Conservation (phyloP, 1,140 invertebrate species). For the Idris sp. region DNA sequence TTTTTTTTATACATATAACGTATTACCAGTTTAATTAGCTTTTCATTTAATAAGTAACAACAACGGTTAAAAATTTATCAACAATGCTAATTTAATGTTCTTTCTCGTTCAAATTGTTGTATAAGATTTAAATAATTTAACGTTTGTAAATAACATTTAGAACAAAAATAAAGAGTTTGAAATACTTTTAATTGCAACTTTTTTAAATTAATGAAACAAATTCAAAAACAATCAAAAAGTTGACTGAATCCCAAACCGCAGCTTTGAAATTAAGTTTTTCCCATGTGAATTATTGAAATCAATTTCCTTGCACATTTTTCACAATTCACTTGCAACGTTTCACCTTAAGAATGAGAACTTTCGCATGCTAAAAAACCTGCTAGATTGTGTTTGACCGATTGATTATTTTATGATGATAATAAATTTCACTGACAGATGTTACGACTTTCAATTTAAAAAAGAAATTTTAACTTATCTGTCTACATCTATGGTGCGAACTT, state of each 20-base stretch:
- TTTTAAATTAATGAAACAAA: slow-evolving; percentile 47
- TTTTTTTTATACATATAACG: slow-evolving; percentile 5
- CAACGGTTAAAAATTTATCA: slow-evolving; percentile 28
- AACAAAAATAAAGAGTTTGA: too few relatives aligned
- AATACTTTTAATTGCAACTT: slow-evolving; percentile 12
- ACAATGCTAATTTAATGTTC: slow-evolving; percentile 7
- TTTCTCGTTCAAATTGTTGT: slow-evolving; percentile 10
- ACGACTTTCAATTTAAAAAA: neutral
- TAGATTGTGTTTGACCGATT: slow-evolving; percentile 28
- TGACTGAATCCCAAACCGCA: slow-evolving; percentile 39
- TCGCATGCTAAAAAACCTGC: slow-evolving; percentile 16
- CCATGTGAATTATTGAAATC: slow-evolving; percentile 53
- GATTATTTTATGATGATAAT: slow-evolving; percentile 5
- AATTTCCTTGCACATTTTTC: slow-evolving; percentile 39
- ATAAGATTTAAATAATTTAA: too few relatives aligned
- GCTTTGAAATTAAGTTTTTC: slow-evolving; percentile 49
- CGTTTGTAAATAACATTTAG: too few relatives aligned
- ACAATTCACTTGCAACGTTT: slow-evolving; percentile 13
- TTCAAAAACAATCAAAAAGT: slow-evolving; percentile 45
- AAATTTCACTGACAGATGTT: slow-evolving; percentile 15
- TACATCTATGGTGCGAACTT: too few relatives aligned
- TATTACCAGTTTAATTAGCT: slow-evolving; percentile 40
- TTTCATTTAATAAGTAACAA: slow-evolving; percentile 36
- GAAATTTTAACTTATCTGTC: too few relatives aligned
- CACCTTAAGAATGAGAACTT: slow-evolving; percentile 18